A percentile compares a stretch with the other conserved stretches of the same genome.
phyloP scores from a whole-genome alignment of 1,140 invertebrate genomes.

The Bactericera cockerelli region DNA sequence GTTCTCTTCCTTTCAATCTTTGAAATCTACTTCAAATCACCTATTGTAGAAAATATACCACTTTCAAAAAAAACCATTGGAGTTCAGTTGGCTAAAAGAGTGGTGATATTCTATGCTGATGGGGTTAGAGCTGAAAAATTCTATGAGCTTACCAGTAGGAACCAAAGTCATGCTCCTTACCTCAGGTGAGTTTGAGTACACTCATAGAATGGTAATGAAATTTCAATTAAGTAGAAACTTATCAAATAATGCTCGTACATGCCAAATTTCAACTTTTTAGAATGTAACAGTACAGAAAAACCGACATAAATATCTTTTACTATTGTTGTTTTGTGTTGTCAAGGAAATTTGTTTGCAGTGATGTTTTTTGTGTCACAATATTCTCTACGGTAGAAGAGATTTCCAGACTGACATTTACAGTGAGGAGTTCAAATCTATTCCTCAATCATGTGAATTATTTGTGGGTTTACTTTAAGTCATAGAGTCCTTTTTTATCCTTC shows the following conservation, averaged over 20 bases:
- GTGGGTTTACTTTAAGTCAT: too few species aligned
- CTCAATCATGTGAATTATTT: too few species aligned
- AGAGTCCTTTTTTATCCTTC: too few species aligned
- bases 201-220: not conserved
- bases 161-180: not conserved
- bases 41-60: conserved; percentile 35
- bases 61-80: conserved; percentile 35
- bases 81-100: conserved; percentile 48
- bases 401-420: too few species aligned
- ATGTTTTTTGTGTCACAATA: too few species aligned
- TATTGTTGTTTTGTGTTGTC: too few species aligned
- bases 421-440: too few species aligned
- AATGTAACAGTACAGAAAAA: not conserved
- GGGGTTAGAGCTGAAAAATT: conserved; percentile 72
- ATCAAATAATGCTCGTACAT: not conserved
- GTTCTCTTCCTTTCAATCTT: conserved; percentile 42
- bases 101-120: conserved; percentile 78
- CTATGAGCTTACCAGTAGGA: conserved; percentile 21
- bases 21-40: conserved; percentile 46
- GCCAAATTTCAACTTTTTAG: not conserved
- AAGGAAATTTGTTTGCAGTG: too few species aligned
- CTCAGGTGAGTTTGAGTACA: not conserved
- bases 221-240: conserved; percentile 11
- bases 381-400: too few species aligned
- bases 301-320: too few species aligned